Evolutionary conservation across 2,888 invertebrate species (phyloP).

Genomic region (Germaria angustata): DNA sequence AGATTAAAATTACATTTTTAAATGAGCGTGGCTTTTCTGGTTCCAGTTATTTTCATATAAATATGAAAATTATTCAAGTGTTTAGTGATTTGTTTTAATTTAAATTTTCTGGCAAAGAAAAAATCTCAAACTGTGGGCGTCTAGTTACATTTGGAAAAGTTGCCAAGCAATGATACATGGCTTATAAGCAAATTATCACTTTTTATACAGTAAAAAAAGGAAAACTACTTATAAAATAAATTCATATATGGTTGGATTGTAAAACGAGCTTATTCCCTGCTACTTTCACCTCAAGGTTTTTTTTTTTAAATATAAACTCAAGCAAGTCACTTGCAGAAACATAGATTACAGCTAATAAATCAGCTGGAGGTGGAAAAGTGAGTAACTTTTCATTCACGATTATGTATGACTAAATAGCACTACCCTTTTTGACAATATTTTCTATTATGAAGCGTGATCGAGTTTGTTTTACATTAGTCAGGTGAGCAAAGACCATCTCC

Average conservation of each 20-base stretch:
- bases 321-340: not conserved
- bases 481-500: not conserved
- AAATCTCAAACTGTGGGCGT: constrained; percentile 35
- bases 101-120: constrained; percentile 23
- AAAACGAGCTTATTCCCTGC: not conserved
- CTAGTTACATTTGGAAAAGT: constrained; percentile 18
- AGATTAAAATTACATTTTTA: too few species aligned
- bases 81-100: constrained; percentile 13
- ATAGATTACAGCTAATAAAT: not conserved
- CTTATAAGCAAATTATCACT: constrained; percentile 33
- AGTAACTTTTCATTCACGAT: not conserved
- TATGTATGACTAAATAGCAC: not conserved
- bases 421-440: too few species aligned
- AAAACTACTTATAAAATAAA: constrained; percentile 1
- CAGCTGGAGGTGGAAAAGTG: not conserved
- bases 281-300: not conserved
- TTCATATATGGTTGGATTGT: not conserved
- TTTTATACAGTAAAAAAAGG: not conserved
- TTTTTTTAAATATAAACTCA: not conserved
- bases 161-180: not conserved
- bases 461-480: too few species aligned
- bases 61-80: constrained; percentile 2
- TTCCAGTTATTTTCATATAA: not conserved
- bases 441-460: too few species aligned
- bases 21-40: not conserved